These are phyloP conservation scores for Microchirus variegatus DNA, from an alignment of 2,797 vertebrate genomes.

Conservation along the genomic window DNA sequence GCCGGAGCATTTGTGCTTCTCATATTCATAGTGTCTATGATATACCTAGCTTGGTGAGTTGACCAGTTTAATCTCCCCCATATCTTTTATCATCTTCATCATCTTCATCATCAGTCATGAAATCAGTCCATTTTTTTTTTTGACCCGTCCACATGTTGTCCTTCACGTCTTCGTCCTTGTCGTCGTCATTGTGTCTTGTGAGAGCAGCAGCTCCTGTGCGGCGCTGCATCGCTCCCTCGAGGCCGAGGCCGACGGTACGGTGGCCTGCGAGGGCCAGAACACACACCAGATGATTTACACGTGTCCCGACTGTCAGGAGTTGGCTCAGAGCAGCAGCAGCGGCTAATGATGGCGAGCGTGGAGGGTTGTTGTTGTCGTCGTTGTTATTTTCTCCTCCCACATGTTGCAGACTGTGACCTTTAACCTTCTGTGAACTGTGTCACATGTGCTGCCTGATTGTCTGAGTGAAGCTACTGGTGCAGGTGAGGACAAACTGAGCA, in stretches of 20 bases:
- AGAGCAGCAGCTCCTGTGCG: slow-evolving; percentile 79
- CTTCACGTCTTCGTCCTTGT: slow-evolving; percentile 16
- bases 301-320: slow-evolving; percentile 81
- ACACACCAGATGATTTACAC: slow-evolving; percentile 80
- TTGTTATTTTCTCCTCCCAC: background rate
- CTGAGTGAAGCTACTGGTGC: slow-evolving; percentile 54
- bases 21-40: slow-evolving; percentile 99
- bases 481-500: slow-evolving; percentile 63
- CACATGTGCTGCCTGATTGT: slow-evolving; percentile 59
- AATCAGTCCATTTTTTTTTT: slow-evolving; percentile 2
- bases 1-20: slow-evolving; percentile 96
- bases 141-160: background rate
- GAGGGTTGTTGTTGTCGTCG: slow-evolving; percentile 16
- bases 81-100: slow-evolving; percentile 2
- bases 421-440: slow-evolving; percentile 51
- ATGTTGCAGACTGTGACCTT: slow-evolving; percentile 35
- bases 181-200: slow-evolving; percentile 16
- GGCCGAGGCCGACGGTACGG: slow-evolving; percentile 67
- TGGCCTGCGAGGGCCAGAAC: slow-evolving; percentile 73
- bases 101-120: slow-evolving; percentile 43
- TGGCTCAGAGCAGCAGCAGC: slow-evolving; percentile 63
- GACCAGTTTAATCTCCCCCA: slow-evolving; percentile 40
- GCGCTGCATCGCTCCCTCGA: slow-evolving; percentile 71
- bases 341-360: slow-evolving; percentile 55
- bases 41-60: slow-evolving; percentile 99